Percentiles rank a stretch among this genome's conserved stretches.
phyloP scores from a whole-genome alignment of 2,797 vertebrate species.

The Rhincodon typus region DNA sequence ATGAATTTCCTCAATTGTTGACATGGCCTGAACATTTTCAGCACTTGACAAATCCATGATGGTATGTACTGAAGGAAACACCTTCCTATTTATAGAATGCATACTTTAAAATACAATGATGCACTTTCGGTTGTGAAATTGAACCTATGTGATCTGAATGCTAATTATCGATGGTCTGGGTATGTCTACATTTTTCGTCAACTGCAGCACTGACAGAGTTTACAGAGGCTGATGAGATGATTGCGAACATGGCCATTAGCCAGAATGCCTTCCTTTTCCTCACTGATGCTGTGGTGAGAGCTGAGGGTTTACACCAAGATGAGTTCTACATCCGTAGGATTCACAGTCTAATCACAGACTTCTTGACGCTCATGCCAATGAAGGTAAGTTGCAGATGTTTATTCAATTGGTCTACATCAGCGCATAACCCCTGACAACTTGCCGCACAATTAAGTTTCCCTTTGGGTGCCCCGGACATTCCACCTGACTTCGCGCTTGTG shows the following conservation, averaged over 20 bases:
- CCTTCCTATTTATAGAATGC: neutral
- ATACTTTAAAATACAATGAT: neutral
- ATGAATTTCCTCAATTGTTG: neutral
- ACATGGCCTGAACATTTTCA: neutral
- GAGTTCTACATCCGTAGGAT: slow-evolving; percentile 90
- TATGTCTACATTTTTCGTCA: slow-evolving; percentile 39
- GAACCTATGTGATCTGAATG: slow-evolving; percentile 4
- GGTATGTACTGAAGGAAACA: neutral
- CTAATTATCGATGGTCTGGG: neutral
- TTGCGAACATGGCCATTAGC: slow-evolving; percentile 80
- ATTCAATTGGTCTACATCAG: neutral
- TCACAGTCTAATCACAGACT: slow-evolving; percentile 89
- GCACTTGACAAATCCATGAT: neutral
- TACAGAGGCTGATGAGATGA: slow-evolving; percentile 87
- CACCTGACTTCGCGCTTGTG: neutral
- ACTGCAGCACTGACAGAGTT: slow-evolving; percentile 81
- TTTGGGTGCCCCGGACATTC: neutral
- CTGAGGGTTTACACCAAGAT: slow-evolving; percentile 80
- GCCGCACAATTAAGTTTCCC: neutral
- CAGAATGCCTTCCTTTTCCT: slow-evolving; percentile 89
- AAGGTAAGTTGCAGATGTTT: slow-evolving; percentile 63
- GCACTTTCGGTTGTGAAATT: neutral
- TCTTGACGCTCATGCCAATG: slow-evolving; percentile 97
- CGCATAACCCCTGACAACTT: neutral
- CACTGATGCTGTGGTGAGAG: slow-evolving; percentile 79